Conservation (phyloP, 2,797 vertebrate species). For the Limosa lapponica region DNA sequence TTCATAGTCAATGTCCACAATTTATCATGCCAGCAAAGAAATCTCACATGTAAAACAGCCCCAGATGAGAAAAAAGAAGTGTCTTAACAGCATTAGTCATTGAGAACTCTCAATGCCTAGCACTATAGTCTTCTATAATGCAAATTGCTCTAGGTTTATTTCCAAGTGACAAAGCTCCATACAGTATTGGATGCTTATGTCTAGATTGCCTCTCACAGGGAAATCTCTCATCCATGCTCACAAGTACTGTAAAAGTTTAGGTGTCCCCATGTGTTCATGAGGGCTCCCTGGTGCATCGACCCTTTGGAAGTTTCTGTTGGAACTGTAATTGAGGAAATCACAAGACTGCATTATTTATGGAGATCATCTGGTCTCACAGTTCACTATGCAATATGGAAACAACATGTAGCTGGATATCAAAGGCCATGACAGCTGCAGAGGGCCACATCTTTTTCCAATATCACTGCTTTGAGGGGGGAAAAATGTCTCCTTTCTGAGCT, state of each 20-base stretch:
- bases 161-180: background rate
- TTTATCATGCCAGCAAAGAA: background rate
- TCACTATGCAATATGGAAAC: constrained; percentile 47
- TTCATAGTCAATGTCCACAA: background rate
- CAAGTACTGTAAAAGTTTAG: background rate
- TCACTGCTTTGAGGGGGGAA: background rate
- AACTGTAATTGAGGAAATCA: constrained; percentile 3
- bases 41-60: background rate
- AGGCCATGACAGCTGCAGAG: constrained; percentile 45
- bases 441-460: constrained; percentile 66
- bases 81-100: background rate
- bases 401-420: constrained; percentile 63
- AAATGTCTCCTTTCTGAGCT: constrained; percentile 18
- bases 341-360: constrained; percentile 43
- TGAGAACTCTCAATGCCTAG: background rate
- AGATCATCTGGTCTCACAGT: constrained; percentile 55
- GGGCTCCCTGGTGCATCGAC: background rate
- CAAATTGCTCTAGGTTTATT: background rate
- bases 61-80: background rate
- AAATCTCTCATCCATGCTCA: background rate
- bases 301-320: constrained; percentile 6
- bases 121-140: background rate
- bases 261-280: background rate
- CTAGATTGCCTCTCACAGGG: background rate
- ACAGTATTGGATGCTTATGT: background rate